Base-by-base conservation (phyloP, 1,140 invertebrate species). In the Bombus waltoni region DNA sequence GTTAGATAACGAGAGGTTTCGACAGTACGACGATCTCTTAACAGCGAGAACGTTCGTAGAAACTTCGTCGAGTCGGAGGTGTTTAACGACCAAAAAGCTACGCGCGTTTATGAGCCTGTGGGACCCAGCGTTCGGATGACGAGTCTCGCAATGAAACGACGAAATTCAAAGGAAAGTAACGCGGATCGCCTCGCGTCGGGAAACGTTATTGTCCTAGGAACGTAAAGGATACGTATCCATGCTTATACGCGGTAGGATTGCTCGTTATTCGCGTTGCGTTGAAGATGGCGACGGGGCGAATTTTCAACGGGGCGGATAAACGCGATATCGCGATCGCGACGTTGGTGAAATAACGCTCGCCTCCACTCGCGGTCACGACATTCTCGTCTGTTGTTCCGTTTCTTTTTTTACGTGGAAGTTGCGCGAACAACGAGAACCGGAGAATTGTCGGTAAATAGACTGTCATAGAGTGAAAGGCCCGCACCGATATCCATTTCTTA, bases 401-500 rank as follows among this genome's bases (percentile, higher is more conserved):
- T n/a, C 0, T 10, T 70, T 2, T 2, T 28, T 62, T 28, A 3
- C 8, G 42, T 8, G 70, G 0, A 77, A 59, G 35, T 83, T 38
- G 22, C 35, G 28, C 18, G 76, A 79, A 88, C 74, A 78, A 62
- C 75, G 68, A 40, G 68, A 42, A 65, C 59, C 28, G 73, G 65
- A 66, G 32, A 66, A 66, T 66, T 81, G 59, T 44, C 28, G 65
- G 40, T 59, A 89, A 89, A 89, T 75, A 89, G 80, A 80, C 38
- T 65, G 53, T 38, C 47, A 35, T 62, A 32, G 66, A 66, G 28
- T 5, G 10, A 62, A 42, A 82, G 62, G 78, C 78, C 74, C 73
- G 73, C 78, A 85, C 66, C 80, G 47, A n/a, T 66, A 35, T 35
- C 32, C 42, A 57, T 72, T 32, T 22, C 44, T 44, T 32, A 81